A percentile compares a stretch with the other conserved stretches of the same genome.
Evolutionary conservation across 2,888 invertebrate species (phyloP).

Genomic region (Lacanobia wlatinum): DNA sequence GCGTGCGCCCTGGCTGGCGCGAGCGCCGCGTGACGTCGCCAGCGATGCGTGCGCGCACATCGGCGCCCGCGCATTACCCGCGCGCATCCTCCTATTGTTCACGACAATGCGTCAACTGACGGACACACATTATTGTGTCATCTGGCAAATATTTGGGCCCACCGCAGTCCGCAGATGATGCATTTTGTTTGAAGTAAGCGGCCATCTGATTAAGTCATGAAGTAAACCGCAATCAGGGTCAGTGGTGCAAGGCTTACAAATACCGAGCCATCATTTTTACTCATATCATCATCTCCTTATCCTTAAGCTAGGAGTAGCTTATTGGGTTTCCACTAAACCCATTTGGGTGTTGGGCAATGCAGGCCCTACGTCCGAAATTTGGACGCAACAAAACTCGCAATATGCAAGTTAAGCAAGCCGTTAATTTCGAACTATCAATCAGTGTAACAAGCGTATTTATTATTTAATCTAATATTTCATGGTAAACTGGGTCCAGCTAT

Average conservation of each 20-base stretch:
- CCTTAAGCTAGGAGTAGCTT: neutral
- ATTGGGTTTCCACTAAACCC: too few relatives aligned
- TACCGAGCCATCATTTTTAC: neutral
- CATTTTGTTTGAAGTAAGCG: neutral
- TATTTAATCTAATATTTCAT: slow-evolving; percentile 9
- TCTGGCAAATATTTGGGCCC: slow-evolving; percentile 37
- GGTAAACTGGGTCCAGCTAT: neutral
- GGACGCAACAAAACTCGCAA: too few relatives aligned
- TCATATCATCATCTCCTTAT: neutral
- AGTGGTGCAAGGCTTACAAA: neutral
- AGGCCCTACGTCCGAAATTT: neutral
- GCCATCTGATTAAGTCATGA: slow-evolving; percentile 14
- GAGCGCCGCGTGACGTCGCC: slow-evolving; percentile 31
- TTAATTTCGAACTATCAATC: slow-evolving; percentile 10
- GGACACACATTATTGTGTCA: slow-evolving; percentile 49
- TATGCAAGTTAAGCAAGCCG: neutral
- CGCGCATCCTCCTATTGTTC: slow-evolving; percentile 67
- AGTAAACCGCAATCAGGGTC: slow-evolving; percentile 34
- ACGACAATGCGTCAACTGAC: slow-evolving; percentile 55
- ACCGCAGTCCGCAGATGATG: slow-evolving; percentile 27
- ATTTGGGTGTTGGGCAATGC: too few relatives aligned
- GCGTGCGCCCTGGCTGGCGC: neutral
- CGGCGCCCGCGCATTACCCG: slow-evolving; percentile 29
- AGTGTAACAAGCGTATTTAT: slow-evolving; percentile 1
- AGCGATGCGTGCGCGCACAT: slow-evolving; percentile 40